Evolutionary conservation across 2,797 vertebrate genomes (phyloP).

Genomic region (Gymnothorax reevesii): DNA sequence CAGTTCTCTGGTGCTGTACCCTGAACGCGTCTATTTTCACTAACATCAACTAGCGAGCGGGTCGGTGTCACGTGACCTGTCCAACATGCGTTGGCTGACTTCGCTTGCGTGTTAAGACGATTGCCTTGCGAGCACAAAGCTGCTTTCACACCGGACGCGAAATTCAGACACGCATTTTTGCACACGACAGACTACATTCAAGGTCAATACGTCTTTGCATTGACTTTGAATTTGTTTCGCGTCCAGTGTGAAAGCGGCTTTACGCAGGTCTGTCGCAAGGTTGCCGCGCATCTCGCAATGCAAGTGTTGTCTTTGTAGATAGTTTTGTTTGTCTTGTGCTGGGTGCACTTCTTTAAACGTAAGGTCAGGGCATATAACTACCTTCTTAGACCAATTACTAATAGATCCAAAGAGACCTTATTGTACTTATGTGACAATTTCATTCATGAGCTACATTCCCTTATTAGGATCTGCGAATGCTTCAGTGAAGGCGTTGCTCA

Average conservation of each 20-base stretch:
- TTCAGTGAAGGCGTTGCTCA: constrained; percentile 32
- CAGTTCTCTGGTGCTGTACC: neutral
- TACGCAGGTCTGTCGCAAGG: neutral
- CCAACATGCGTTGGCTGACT: too few species aligned
- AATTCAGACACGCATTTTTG: too few species aligned
- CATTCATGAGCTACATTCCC: neutral
- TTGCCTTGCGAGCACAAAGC: too few species aligned
- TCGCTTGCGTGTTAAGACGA: too few species aligned
- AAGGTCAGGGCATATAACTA: neutral
- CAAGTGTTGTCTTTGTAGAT: neutral
- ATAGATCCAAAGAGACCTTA: neutral
- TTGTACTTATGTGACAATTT: neutral
- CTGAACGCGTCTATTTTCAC: neutral
- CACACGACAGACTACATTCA: too few species aligned
- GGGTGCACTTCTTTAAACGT: neutral
- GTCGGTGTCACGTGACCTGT: too few species aligned
- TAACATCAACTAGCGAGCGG: neutral
- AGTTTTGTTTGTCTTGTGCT: neutral
- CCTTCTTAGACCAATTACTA: neutral
- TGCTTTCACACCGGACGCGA: too few species aligned
- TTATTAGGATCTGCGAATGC: constrained; percentile 42
- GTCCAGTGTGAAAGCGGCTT: too few species aligned
- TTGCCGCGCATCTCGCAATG: neutral
- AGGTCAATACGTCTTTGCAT: too few species aligned
- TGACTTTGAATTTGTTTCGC: too few species aligned